Evolutionary conservation across 1,140 invertebrate genomes (phyloP), one percentile per base, ranked within the genome.

Genomic region (Chelonus insularis): DNA sequence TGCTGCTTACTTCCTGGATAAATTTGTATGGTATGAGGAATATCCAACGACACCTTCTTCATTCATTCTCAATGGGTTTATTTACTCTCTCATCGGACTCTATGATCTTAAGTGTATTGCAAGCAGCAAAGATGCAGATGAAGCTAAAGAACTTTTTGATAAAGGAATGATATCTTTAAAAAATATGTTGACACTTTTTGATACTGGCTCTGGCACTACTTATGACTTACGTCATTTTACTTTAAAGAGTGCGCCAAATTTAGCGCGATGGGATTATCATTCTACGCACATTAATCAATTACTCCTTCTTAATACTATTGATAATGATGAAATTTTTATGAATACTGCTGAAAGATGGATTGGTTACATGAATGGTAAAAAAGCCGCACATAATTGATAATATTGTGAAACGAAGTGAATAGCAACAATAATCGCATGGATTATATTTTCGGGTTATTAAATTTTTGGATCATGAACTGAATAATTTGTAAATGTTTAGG

Each of bases 51-150:
- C 87, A 32, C 97, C 97, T 0, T 86, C 94, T 3, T 93, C 93
- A 2, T 98, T 97, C 81, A 96, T 99, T 6, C 86, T 99, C 1
- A 99, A 99, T 82, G 97, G 97, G 23, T 99, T 99, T 80, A 97
- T 99, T 68, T 99, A 98, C 81, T 95, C 97, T 0, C 84, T 99
- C 1, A 86, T 99, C 57, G 97, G 97, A 2, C 84, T 99, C 0
- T 98, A 98, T 75, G 97, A 99, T 83, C 80, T 98, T 21, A 88
- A 89, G 68, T 87, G 85, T 69, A 86, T 89, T 12, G 87, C 88
- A 2, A 84, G 85, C 4, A 82, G 84, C 11, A 84, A 87, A 5
- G 76, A 80, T 57, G 71, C 72, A 1, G 67, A 74, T 9, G 87
- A 92, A 73, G 91, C 91, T 9, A 85, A 86, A 45, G 80, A 86